Conservation (phyloP, 2,888 invertebrate genomes). For the Incurvaria masculella region DNA sequence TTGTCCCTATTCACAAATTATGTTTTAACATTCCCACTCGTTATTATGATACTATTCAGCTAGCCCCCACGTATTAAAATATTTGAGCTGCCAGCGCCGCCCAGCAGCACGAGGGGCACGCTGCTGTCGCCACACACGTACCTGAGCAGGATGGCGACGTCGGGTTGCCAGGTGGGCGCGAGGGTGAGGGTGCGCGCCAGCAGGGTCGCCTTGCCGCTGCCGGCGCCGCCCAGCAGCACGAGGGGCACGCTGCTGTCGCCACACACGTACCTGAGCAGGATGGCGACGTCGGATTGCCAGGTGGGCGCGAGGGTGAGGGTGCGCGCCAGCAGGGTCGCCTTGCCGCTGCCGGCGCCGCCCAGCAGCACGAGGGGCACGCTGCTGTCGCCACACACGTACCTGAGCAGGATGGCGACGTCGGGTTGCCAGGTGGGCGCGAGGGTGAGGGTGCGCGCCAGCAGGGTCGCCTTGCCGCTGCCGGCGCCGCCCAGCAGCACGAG, state of each 20-base stretch:
- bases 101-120: constrained; percentile 69
- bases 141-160: constrained; percentile 53
- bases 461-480: constrained; percentile 82
- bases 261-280: constrained; percentile 56
- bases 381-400: constrained; percentile 63
- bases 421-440: constrained; percentile 62
- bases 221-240: constrained; percentile 73
- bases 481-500: constrained; percentile 72
- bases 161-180: constrained; percentile 62
- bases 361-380: constrained; percentile 67
- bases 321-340: constrained; percentile 75
- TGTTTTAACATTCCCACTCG: no score
- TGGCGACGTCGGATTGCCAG: constrained; percentile 61
- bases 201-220: constrained; percentile 80
- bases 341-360: constrained; percentile 80
- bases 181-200: constrained; percentile 69
- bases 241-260: constrained; percentile 62
- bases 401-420: constrained; percentile 57
- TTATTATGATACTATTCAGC: no score
- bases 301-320: constrained; percentile 63
- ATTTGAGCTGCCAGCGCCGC: no score
- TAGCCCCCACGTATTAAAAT: no score
- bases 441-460: constrained; percentile 70
- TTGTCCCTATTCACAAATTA: no score
- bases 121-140: constrained; percentile 59